Evolutionary conservation across 1,140 invertebrate species (phyloP).

Genomic region (Coenobita brevimanus): DNA sequence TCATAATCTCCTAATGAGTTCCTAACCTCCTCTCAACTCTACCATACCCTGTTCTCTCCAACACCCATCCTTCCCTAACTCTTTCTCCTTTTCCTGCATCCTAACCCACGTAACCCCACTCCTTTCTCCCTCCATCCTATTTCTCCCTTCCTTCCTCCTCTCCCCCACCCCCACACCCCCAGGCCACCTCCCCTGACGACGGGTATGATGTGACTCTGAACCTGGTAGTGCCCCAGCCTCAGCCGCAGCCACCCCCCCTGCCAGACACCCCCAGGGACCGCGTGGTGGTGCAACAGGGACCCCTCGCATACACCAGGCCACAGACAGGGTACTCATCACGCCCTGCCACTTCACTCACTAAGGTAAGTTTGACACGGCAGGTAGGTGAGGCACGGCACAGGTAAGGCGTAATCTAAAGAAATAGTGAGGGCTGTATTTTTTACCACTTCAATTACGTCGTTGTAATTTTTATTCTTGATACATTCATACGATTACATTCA

Average conservation of each 20-base stretch:
- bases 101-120: no score
- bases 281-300: not conserved
- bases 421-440: no score
- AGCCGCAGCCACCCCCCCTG: not conserved
- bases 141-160: not conserved
- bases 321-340: not conserved
- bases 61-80: not conserved
- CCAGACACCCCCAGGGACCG: not conserved
- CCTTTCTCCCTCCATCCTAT: not conserved
- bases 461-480: no score
- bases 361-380: no score
- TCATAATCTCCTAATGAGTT: no score
- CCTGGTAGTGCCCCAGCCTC: not conserved
- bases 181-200: slow-evolving; percentile 43
- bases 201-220: slow-evolving; percentile 1
- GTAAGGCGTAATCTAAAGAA: no score
- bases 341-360: no score
- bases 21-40: not conserved
- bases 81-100: no score
- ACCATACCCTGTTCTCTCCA: no score
- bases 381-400: no score
- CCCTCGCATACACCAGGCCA: not conserved
- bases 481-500: no score
- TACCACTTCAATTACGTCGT: no score
- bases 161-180: not conserved